These are phyloP conservation scores for Myrmecophaga tridactyla DNA, from an alignment of 2,113 vertebrate genomes.

Conservation along the genomic window DNA sequence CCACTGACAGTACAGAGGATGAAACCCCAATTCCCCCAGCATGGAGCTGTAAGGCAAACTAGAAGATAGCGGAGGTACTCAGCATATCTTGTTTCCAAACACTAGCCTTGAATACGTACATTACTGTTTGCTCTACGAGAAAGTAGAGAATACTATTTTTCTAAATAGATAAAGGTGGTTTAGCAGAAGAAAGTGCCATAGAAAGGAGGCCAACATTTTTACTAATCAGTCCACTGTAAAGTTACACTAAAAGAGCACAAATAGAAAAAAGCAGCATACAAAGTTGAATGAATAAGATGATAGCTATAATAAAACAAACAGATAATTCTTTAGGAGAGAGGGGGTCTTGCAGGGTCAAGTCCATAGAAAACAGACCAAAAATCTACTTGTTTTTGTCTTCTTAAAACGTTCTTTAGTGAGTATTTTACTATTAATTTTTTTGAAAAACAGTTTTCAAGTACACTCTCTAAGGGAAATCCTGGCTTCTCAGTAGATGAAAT, in stretches of 20 bases:
- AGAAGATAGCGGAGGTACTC: not conserved
- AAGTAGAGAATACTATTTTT: not conserved
- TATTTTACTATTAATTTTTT: not conserved
- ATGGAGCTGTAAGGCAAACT: not conserved
- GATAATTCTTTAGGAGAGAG: constrained; percentile 9
- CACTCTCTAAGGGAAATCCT: not conserved
- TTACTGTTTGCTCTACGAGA: not conserved
- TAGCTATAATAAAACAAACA: not conserved
- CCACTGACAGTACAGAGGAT: not conserved
- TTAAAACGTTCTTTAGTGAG: not conserved
- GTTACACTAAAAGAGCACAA: not conserved
- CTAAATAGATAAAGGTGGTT: not conserved
- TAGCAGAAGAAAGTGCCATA: not conserved
- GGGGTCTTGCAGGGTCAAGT: not conserved
- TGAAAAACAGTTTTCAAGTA: constrained; percentile 2
- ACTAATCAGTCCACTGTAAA: not conserved
- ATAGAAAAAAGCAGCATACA: not conserved
- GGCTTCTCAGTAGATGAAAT: constrained; percentile 8
- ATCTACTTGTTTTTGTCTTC: not conserved
- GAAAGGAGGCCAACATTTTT: not conserved
- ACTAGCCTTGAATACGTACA: not conserved
- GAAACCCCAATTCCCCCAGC: not conserved
- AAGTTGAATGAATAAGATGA: not conserved
- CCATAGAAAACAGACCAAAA: constrained; percentile 43
- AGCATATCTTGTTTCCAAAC: not conserved